Percentiles rank a stretch among this genome's conserved stretches.
Conservation (phyloP, 2,113 vertebrate genomes). For the Brachionichthys hirsutus region DNA sequence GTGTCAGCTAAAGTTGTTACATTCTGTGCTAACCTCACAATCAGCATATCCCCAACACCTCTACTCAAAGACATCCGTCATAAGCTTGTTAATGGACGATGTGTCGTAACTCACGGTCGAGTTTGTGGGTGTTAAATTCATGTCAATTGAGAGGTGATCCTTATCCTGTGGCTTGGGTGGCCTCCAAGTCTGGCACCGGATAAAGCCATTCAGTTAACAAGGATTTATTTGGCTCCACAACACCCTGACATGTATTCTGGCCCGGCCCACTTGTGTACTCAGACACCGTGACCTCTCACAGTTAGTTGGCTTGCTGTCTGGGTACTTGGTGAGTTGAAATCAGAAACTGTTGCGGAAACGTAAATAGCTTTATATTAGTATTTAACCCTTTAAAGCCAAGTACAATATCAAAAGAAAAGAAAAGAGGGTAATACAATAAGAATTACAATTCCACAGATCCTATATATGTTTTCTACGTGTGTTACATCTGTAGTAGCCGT, state of each 20-base stretch:
- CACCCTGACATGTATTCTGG: slow-evolving; percentile 60
- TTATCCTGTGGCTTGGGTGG: slow-evolving; percentile 66
- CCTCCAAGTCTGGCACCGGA: slow-evolving; percentile 64
- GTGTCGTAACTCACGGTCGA: slow-evolving; percentile 52
- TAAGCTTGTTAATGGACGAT: slow-evolving; percentile 53
- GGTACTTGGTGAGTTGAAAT: slow-evolving; percentile 59
- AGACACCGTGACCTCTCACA: slow-evolving; percentile 47
- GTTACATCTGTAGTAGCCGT: too few species aligned
- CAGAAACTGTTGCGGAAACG: slow-evolving; percentile 57
- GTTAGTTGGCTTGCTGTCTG: slow-evolving; percentile 43
- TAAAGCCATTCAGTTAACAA: slow-evolving; percentile 57
- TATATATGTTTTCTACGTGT: too few species aligned
- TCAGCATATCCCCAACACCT: slow-evolving; percentile 13
- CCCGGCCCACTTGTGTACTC: slow-evolving; percentile 63
- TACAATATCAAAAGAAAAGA: too few species aligned
- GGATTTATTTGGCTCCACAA: slow-evolving; percentile 67
- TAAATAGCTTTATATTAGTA: slow-evolving; percentile 40
- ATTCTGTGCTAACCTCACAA: slow-evolving; percentile 31
- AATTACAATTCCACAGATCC: too few species aligned
- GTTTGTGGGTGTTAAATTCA: slow-evolving; percentile 60
- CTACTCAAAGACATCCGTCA: slow-evolving; percentile 27
- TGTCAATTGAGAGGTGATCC: slow-evolving; percentile 60
- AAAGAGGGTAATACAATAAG: too few species aligned
- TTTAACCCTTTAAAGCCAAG: too few species aligned
- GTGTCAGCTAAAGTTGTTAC: slow-evolving; percentile 20